Base-by-base conservation (phyloP, 2,113 vertebrate species). In the rat (Rattus norvegicus) region DNA sequence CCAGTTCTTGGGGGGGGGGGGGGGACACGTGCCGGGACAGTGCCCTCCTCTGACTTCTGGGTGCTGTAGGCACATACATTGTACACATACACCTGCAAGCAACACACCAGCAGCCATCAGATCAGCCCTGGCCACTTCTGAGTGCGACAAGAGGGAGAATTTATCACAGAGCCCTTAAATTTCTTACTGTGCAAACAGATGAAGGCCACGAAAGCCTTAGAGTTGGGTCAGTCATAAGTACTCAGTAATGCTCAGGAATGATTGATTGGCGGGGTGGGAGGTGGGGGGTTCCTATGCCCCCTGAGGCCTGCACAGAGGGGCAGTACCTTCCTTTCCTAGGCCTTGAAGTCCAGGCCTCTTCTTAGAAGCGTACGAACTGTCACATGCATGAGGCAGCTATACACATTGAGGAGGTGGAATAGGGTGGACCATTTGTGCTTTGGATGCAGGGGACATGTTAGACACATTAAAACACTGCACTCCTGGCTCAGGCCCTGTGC, bases 281-380 rank as follows among this genome's bases (percentile, higher is more conserved):
- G 43, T 43, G 61, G n/a, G 43, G 4, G 6, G 3, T 24, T 12
- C 47, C 20, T 52, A 2, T 5, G 5, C 39, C 36, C 9, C 14
- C 72, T 12, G 13, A 77, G 28, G 5, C 5, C 59, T 4, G 14
- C 2, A 1, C 33, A 16, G 19, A 61, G 11, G 16, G 33, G 16
- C 2, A 0, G 4, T 1, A 54, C 1, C 17, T 0, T 14, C 20
- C 0, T 1, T 43, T 14, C 12, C 73, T 30, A 17, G 10, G 7
- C 5, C n/a, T 49, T 7, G 3, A 2, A 24, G 54, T 54, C 67
- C 72, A 67, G 39, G 72, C 5, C 30, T 39, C 2, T 28, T 43
- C 36, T 39, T 52, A 20, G 49, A 24, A 6, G 22, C 7, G 33
- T 7, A 26, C 20, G 7, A 39, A 1, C n/a, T 83, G 33, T 89